Conservation (phyloP, 1,140 invertebrate genomes). For the Diachasmimorpha longicaudata region DNA sequence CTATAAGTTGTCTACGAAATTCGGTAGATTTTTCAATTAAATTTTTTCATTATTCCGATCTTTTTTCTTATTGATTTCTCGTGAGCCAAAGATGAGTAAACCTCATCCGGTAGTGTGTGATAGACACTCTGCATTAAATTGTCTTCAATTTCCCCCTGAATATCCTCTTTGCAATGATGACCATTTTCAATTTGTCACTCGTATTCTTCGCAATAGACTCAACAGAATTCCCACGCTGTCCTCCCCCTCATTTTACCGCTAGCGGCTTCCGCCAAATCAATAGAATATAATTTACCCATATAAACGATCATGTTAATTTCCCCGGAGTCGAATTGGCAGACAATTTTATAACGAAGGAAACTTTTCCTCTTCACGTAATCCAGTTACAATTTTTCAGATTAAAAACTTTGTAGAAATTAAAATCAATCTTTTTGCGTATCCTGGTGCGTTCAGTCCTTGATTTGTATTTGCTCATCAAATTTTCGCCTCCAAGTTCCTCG, state of each 20-base stretch:
- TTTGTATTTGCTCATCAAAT: slow-evolving; percentile 77
- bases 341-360: too few relatives aligned
- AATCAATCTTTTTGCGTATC: slow-evolving; percentile 87
- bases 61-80: slow-evolving; percentile 43
- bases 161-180: slow-evolving; percentile 22
- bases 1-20: too few relatives aligned
- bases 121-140: slow-evolving; percentile 48
- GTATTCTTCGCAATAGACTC: not conserved
- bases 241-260: too few relatives aligned
- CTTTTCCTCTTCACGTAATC: slow-evolving; percentile 64
- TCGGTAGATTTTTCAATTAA: too few relatives aligned
- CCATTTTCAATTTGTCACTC: slow-evolving; percentile 40
- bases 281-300: too few relatives aligned
- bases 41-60: not conserved
- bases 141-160: slow-evolving; percentile 49
- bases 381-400: slow-evolving; percentile 91
- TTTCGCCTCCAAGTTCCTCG: slow-evolving; percentile 59
- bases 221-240: too few relatives aligned
- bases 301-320: too few relatives aligned
- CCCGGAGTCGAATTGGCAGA: too few relatives aligned
- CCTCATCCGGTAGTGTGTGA: slow-evolving; percentile 52
- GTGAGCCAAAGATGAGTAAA: slow-evolving; percentile 56
- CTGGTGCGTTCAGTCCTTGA: slow-evolving; percentile 75
- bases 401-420: slow-evolving; percentile 90
- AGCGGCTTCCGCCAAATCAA: too few relatives aligned